Conservation (phyloP, 2,113 vertebrate species). For the Ceuthmochares aereus region DNA sequence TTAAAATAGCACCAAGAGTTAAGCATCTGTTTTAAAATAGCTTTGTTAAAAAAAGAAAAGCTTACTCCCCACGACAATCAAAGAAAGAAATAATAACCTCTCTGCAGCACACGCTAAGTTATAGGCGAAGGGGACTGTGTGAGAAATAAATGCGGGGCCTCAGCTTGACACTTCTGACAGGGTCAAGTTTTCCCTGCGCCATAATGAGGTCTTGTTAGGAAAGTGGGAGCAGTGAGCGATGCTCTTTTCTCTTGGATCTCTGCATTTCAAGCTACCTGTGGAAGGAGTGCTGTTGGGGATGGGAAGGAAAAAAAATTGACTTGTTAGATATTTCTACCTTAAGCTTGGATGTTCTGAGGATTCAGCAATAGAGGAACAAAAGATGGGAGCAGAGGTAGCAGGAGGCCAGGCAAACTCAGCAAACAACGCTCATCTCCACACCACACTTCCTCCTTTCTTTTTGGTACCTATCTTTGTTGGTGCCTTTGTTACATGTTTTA, state of each 20-base stretch:
- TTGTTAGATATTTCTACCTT: constrained; percentile 46
- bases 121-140: constrained; percentile 8
- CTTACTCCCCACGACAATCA: constrained; percentile 22
- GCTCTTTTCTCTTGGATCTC: constrained; percentile 69
- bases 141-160: constrained; percentile 60
- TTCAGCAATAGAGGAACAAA: not conserved
- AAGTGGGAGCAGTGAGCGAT: constrained; percentile 38
- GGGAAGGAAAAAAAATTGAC: not conserved
- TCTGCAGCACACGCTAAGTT: not conserved
- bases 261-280: constrained; percentile 50
- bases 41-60: constrained; percentile 58
- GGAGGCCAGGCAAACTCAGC: constrained; percentile 4
- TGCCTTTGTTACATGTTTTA: constrained; percentile 40
- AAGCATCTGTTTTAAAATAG: constrained; percentile 59
- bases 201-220: constrained; percentile 75
- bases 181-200: constrained; percentile 65
- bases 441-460: not conserved
- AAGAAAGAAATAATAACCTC: constrained; percentile 48
- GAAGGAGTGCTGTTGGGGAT: not conserved
- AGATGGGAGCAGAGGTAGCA: constrained; percentile 21
- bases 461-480: not conserved
- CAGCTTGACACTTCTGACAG: constrained; percentile 54
- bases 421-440: not conserved
- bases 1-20: constrained; percentile 61
- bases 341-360: constrained; percentile 39